A percentile compares a stretch with the other conserved stretches of the same genome.
Conservation (phyloP, 2,797 vertebrate genomes). For the Argentina silus region DNA sequence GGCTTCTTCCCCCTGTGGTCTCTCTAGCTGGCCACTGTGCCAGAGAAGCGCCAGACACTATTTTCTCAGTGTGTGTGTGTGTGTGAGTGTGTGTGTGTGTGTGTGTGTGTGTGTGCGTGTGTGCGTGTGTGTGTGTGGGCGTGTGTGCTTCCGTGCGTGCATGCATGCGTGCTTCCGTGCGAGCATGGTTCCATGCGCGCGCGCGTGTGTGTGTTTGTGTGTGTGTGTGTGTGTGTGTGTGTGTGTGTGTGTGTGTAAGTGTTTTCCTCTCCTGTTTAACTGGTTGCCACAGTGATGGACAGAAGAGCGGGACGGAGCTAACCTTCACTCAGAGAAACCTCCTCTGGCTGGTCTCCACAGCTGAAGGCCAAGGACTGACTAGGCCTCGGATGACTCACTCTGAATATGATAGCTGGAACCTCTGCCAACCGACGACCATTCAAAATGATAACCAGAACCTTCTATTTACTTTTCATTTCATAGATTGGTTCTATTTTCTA, state of each 20-base stretch:
- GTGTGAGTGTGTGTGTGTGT: background rate
- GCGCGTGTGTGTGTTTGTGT: no score
- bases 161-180: background rate
- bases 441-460: background rate
- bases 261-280: constrained; percentile 6
- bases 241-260: background rate
- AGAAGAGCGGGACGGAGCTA: background rate
- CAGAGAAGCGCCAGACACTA: background rate
- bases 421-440: background rate
- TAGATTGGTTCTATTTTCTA: no score
- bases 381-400: background rate
- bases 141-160: no score
- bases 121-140: no score
- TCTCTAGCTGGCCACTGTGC: background rate
- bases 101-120: background rate
- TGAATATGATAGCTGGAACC: background rate
- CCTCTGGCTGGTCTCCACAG: constrained; percentile 2
- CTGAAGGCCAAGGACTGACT: constrained; percentile 6
- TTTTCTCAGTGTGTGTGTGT: background rate
- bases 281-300: constrained; percentile 3
- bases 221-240: no score
- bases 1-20: background rate
- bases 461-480: no score
- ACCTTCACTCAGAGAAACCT: background rate
- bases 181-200: no score